Evolutionary conservation across 1,140 invertebrate genomes (phyloP), one percentile per base, ranked within the genome.

Genomic region (Euwallacea fornicatus): DNA sequence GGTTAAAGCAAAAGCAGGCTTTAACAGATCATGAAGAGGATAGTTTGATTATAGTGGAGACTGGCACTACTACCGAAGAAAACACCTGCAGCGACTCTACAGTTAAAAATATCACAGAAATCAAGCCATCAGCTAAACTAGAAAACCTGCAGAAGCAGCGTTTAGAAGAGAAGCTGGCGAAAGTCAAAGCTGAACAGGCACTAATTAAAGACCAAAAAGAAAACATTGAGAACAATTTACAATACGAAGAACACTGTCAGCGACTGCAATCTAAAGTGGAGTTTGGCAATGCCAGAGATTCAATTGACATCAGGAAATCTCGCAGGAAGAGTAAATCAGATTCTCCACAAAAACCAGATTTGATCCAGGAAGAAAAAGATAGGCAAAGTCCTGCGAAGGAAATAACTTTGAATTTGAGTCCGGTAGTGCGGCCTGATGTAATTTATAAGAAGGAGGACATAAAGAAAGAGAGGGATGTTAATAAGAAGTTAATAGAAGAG

Each of bases 211-310:
- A 61, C 47, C 53, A 69, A 62, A 66, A 71, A 44, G 66, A 69
- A 42, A 69, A 69, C 15, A 72, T 75, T 16, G 63, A 74, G 50
- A 71, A 66, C 55, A 84, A 83, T 74, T 76, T 84, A 0, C 85
- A 85, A 62, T 90, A 89, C 75, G 78, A 88, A 58, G 88, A 89
- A 69, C 90, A 90, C 74, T 88, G 90, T 2, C 86, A 89, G 71
- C 81, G 88, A 21, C 77, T 91, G 33, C 87, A 91, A 77, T 89
- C 87, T 33, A 86, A 89, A 77, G 86, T 89, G 3, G 89, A 91
- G 73, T 92, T 92, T 69, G 87, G 87, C 58, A 91, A 89, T 75
- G 88, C 84, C 0, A 86, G 87, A 76, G 89, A 91, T 78, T 90
- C 89, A 0, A 87, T 91, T 42, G 90, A 91, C 77, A 82, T 90